phyloP scores from a whole-genome alignment of 2,797 vertebrate genomes.

The Clarias pachynema region DNA sequence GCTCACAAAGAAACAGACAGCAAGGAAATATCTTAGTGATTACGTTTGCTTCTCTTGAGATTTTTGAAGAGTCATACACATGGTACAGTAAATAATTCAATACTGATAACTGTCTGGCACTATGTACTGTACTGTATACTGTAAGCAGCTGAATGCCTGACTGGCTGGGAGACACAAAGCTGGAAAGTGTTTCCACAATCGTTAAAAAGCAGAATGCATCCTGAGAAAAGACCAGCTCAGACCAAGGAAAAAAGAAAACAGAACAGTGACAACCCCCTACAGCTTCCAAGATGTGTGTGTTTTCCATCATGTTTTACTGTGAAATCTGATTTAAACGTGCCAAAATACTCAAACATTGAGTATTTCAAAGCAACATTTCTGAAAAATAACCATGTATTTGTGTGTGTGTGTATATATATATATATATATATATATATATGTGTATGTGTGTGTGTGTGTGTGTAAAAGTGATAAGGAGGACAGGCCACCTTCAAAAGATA shows the following conservation, averaged over 20 bases:
- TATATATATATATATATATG: too few relatives aligned
- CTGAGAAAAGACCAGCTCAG: not conserved
- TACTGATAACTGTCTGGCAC: not conserved
- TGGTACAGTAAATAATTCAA: not conserved
- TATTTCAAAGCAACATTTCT: not conserved
- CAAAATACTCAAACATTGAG: slow-evolving; percentile 5
- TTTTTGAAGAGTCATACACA: not conserved
- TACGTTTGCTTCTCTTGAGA: not conserved
- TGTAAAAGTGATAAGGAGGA: slow-evolving; percentile 59
- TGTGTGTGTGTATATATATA: too few relatives aligned
- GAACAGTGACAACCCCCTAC: not conserved
- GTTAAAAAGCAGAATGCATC: slow-evolving; percentile 4
- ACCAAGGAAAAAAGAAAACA: slow-evolving; percentile 4
- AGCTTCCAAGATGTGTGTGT: slow-evolving; percentile 30
- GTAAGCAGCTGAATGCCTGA: not conserved
- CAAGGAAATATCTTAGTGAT: not conserved
- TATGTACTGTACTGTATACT: not conserved
- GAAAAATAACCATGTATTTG: not conserved
- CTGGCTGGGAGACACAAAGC: not conserved
- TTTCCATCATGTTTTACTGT: slow-evolving; percentile 20
- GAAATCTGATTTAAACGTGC: slow-evolving; percentile 24
- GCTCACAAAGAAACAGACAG: not conserved
- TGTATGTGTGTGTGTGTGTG: slow-evolving; percentile 23
- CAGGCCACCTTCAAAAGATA: slow-evolving; percentile 36
- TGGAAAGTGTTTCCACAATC: slow-evolving; percentile 4